Conservation (phyloP, 2,113 vertebrate species). For the Phyllopteryx taeniolatus region DNA sequence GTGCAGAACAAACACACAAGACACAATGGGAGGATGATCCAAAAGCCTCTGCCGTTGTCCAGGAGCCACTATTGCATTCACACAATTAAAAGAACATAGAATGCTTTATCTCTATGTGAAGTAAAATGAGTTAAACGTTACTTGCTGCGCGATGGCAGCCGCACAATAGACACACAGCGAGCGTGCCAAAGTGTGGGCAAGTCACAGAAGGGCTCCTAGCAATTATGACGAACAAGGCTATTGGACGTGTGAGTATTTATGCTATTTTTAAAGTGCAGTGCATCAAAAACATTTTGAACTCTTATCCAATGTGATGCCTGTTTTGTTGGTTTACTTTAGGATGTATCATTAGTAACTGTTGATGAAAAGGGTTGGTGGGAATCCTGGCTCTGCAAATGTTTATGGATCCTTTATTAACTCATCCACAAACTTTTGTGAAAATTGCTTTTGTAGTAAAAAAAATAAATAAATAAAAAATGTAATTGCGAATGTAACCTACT, state of each 20-base stretch:
- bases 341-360: neutral
- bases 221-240: neutral
- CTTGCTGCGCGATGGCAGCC: constrained; percentile 14
- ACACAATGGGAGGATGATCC: constrained; percentile 52
- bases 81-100: constrained; percentile 52
- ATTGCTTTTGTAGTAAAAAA: too few relatives aligned
- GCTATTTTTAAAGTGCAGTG: neutral
- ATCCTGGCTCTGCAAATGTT: neutral
- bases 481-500: too few relatives aligned
- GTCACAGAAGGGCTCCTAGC: neutral
- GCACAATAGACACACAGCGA: constrained; percentile 16
- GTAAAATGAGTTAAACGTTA: constrained; percentile 24
- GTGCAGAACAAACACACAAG: constrained; percentile 56
- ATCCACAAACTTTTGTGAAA: neutral
- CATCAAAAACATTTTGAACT: constrained; percentile 1
- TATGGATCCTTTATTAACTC: neutral
- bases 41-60: constrained; percentile 38
- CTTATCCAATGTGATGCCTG: neutral
- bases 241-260: neutral
- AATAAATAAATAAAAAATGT: too few relatives aligned
- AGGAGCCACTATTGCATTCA: constrained; percentile 36
- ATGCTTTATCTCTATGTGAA: constrained; percentile 29
- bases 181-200: constrained; percentile 1
- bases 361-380: too few relatives aligned
- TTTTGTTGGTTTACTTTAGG: neutral